These are phyloP conservation scores for Nannoperca obscura DNA, from an alignment of 2,797 vertebrate species.

Conservation along the genomic window DNA sequence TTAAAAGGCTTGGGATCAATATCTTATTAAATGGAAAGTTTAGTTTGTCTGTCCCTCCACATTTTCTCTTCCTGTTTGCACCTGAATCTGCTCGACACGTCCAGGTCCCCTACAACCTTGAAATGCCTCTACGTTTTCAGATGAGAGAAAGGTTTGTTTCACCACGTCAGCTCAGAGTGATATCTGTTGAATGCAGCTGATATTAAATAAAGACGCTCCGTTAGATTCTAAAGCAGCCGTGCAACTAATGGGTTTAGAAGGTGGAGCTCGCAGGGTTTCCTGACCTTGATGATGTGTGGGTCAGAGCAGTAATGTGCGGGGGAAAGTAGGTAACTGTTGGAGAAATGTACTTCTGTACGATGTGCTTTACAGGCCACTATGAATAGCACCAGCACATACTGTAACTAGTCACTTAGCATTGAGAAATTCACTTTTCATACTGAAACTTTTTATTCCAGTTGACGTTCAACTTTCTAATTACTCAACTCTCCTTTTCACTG, in stretches of 20 bases:
- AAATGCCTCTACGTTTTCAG: slow-evolving; percentile 27
- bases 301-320: slow-evolving; percentile 33
- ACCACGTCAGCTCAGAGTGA: slow-evolving; percentile 34
- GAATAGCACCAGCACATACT: slow-evolving; percentile 20
- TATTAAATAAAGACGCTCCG: slow-evolving; percentile 47
- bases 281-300: slow-evolving; percentile 38
- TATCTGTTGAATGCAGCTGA: slow-evolving; percentile 37
- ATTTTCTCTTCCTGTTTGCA: slow-evolving; percentile 45
- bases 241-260: slow-evolving; percentile 52
- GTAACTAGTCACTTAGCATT: background rate
- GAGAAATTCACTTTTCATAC: background rate
- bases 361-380: slow-evolving; percentile 26
- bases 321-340: slow-evolving; percentile 7
- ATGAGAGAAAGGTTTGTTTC: slow-evolving; percentile 38
- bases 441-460: slow-evolving; percentile 12
- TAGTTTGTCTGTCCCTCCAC: slow-evolving; percentile 12
- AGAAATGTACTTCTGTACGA: slow-evolving; percentile 24
- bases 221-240: slow-evolving; percentile 44
- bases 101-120: slow-evolving; percentile 67
- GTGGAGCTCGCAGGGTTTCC: slow-evolving; percentile 29
- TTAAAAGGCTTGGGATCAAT: slow-evolving; percentile 77
- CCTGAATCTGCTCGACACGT: slow-evolving; percentile 42
- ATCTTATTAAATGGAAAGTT: slow-evolving; percentile 76
- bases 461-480: background rate
- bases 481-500: background rate